These are phyloP conservation scores for Drosophila antonietae DNA, from an alignment of 2,888 invertebrate species.

Conservation along the genomic window DNA sequence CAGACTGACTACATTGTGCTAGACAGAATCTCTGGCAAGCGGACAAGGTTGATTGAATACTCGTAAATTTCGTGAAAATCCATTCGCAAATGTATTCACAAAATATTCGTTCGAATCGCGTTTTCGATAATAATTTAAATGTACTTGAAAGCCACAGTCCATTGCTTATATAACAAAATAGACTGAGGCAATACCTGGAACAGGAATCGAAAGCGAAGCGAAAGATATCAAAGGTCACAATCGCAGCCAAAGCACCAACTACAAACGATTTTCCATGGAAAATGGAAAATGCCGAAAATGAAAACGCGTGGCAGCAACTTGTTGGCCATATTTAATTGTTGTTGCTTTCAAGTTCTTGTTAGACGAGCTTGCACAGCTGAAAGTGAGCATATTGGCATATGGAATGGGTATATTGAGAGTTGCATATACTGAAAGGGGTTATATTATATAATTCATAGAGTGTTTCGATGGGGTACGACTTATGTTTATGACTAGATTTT, in stretches of 20 bases:
- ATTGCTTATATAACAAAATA: slow-evolving; percentile 51
- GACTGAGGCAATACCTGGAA: slow-evolving; percentile 43
- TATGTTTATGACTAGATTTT: too few species aligned
- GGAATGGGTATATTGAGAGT: too few species aligned
- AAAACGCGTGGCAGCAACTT: slow-evolving; percentile 73
- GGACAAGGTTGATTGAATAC: slow-evolving; percentile 39
- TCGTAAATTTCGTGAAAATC: slow-evolving; percentile 44
- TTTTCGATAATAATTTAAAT: slow-evolving; percentile 56
- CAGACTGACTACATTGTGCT: slow-evolving; percentile 28
- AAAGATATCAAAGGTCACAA: slow-evolving; percentile 56
- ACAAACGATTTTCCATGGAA: slow-evolving; percentile 55
- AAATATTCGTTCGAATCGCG: slow-evolving; percentile 37
- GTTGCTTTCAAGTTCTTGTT: slow-evolving; percentile 9
- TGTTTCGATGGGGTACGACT: too few species aligned
- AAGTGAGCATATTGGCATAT: neutral
- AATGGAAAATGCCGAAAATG: slow-evolving; percentile 47
- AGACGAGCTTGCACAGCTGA: accelerated
- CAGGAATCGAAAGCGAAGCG: slow-evolving; percentile 6
- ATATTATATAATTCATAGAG: too few species aligned
- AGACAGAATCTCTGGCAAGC: slow-evolving; percentile 18
- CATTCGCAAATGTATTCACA: slow-evolving; percentile 25
- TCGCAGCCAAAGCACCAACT: slow-evolving; percentile 27
- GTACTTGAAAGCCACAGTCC: slow-evolving; percentile 44
- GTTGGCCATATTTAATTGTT: slow-evolving; percentile 54
- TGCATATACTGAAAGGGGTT: too few species aligned